Base-by-base conservation (phyloP, 1,140 invertebrate genomes). In the Bombus ignitus region DNA sequence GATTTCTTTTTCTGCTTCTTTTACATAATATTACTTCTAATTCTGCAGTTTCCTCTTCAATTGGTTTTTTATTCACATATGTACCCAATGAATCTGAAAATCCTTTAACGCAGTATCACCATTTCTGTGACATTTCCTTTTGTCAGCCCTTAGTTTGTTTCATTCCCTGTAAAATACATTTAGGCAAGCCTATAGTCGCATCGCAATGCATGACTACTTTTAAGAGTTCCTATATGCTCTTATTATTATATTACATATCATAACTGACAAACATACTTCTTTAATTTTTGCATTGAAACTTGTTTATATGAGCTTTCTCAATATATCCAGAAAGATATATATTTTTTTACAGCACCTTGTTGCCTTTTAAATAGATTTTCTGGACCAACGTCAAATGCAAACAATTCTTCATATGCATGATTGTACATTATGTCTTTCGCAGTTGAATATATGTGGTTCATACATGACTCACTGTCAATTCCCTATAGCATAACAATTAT, bases 281-380 rank as follows among this genome's bases (percentile, higher is more conserved):
- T 93, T 99, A 99, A 94, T 98, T 99, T 95, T 99, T 99, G 97
- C 99, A 99, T 91, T 99, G 98, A 95, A 99, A 99, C 91, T 98
- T 98, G 95, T 97, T 99, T 47, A 99, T 97, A 95, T 99, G 98
- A 9, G 99, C 98, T 90, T 97, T 97, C 94, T 99, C 99, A 12
- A 99, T 97, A 96, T 97, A 99, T 25, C 99, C 99, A 42, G 99
- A 97, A 1, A 99, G 95, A 32, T 32, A 32, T 85, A 98, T 99
- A 94, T 99, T 99, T 93, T 22, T 98, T 98, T 2, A 96, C 93
- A 3, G 98, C 97, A 89, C 96, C 97, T 94, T 98, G 98, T 92
- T 98, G 96, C 1, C 98, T 98, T 95, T 98, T 97, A 93, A 98
- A 98, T 2, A 98, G 99, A 96, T 99, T 98, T 91, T 97, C 97